Conservation (phyloP, 1,140 invertebrate species). For the Dreissena polymorpha region DNA sequence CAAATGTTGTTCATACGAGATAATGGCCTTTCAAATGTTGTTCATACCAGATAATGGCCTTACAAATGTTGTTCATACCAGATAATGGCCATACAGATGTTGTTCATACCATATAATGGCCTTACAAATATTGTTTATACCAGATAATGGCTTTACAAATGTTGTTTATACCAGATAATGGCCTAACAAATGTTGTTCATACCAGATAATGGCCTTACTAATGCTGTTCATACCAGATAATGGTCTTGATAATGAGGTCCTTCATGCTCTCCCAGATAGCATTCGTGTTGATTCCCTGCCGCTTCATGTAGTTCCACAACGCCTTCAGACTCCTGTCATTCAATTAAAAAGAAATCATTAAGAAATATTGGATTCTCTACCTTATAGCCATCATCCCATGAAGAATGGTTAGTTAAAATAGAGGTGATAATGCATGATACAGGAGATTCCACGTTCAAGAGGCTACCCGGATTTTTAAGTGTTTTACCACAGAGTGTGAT, state of each 20-base stretch:
- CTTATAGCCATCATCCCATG: no score
- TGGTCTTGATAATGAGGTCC: slow-evolving; percentile 96
- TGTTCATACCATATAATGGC: neutral
- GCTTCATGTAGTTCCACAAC: slow-evolving; percentile 91
- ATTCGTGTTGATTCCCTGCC: slow-evolving; percentile 89
- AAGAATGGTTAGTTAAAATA: no score
- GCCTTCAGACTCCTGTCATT: slow-evolving; percentile 91
- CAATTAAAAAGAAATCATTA: no score
- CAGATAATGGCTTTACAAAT: neutral
- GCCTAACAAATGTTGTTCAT: slow-evolving; percentile 17
- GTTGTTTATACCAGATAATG: neutral
- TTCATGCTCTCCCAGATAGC: slow-evolving; percentile 93
- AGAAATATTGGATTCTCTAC: no score
- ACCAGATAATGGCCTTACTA: slow-evolving; percentile 90
- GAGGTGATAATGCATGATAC: no score
- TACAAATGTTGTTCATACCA: neutral
- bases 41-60: neutral
- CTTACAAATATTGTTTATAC: neutral
- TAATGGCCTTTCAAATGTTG: neutral
- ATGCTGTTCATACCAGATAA: slow-evolving; percentile 82
- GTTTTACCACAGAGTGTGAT: no score
- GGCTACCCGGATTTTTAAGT: no score
- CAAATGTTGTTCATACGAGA: neutral
- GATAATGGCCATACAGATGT: neutral
- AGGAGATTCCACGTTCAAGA: no score